A percentile compares a stretch with the other conserved stretches of the same genome.
These are phyloP conservation scores for Atopsyche davidsoni DNA, from an alignment of 1,140 invertebrate species.

Conservation along the genomic window DNA sequence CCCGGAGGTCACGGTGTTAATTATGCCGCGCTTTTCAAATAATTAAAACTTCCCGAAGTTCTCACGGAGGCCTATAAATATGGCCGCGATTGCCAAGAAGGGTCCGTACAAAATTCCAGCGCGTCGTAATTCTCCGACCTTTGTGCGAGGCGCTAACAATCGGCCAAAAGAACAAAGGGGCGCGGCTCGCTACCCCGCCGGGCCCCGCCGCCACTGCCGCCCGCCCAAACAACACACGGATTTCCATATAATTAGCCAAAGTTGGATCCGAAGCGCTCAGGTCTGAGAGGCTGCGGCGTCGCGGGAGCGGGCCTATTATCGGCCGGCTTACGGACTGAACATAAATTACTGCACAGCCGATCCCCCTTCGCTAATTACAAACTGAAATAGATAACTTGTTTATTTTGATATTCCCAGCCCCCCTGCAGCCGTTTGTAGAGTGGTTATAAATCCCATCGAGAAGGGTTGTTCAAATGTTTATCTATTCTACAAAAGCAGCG, in stretches of 20 bases:
- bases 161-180: conserved; percentile 23
- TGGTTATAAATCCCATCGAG: too few species aligned
- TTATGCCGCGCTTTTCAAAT: not conserved
- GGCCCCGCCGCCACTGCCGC: conserved; percentile 9
- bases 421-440: too few species aligned
- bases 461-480: too few species aligned
- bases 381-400: too few species aligned
- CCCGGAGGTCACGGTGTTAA: not conserved
- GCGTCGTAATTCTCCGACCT: not conserved
- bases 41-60: not conserved
- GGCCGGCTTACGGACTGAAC: too few species aligned
- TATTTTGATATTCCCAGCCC: too few species aligned
- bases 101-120: conserved; percentile 1
- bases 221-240: conserved; percentile 24
- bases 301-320: too few species aligned
- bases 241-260: conserved; percentile 26
- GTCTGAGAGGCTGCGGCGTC: conserved; percentile 12
- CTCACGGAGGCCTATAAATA: conserved; percentile 1
- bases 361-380: too few species aligned
- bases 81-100: not conserved
- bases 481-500: too few species aligned
- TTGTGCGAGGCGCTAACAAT: conserved; percentile 24
- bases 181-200: conserved; percentile 15
- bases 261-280: conserved; percentile 23
- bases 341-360: too few species aligned